Percentiles rank a stretch among this genome's conserved stretches.
Conservation (phyloP, 2,113 vertebrate species). For the Chrysochloris asiatica region DNA sequence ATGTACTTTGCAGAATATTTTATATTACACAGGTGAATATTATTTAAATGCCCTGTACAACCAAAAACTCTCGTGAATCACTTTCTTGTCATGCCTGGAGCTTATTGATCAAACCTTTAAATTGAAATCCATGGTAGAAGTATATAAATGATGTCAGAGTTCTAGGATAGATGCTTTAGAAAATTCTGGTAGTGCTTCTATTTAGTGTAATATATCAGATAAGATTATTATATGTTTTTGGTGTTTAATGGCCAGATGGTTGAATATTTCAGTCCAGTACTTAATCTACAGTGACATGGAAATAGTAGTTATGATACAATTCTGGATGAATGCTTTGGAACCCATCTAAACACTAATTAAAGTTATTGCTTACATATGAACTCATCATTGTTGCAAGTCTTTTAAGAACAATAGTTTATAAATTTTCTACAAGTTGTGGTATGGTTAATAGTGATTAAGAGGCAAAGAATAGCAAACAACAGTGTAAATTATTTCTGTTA, state of each 20-base stretch:
- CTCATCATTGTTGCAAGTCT: background rate
- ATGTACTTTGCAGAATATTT: background rate
- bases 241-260: background rate
- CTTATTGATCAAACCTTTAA: background rate
- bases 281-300: no score
- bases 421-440: background rate
- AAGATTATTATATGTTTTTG: background rate
- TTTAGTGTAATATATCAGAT: background rate
- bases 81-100: background rate
- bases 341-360: background rate
- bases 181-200: background rate
- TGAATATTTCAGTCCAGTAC: no score
- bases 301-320: background rate
- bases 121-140: background rate
- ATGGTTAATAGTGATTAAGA: background rate
- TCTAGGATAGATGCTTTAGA: background rate
- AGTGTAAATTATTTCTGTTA: background rate
- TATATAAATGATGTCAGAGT: background rate
- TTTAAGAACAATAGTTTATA: constrained; percentile 13
- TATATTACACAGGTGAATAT: background rate
- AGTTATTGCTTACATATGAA: background rate
- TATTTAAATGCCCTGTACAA: background rate
- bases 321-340: background rate
- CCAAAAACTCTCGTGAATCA: background rate
- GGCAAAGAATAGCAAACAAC: background rate